Evolutionary conservation across 2,888 invertebrate species (phyloP), one percentile per base, ranked within the genome.

Genomic region (Drosophila parthenogenetica): DNA sequence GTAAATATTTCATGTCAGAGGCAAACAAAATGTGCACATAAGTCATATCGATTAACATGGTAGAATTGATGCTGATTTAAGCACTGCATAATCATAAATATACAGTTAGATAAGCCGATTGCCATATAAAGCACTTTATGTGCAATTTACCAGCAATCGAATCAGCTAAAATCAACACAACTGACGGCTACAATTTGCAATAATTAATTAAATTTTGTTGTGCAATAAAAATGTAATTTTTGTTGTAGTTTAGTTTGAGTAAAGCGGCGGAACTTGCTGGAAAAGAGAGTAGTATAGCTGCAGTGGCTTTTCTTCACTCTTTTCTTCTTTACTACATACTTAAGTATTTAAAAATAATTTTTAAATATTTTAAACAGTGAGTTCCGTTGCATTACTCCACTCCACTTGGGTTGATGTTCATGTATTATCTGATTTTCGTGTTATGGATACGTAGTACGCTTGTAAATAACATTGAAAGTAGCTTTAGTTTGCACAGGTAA

Each of bases 361-460:
- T 5, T 14, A 32, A 7, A 48, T n/a, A 60, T 65, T 59, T 35
- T 54, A 43, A 17, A 3, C 13, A 43, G 7, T 35, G 55, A 68
- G 87, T 87, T 81, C 54, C 59, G 77, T 75, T 63, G 68, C 64
- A 45, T 81, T 79, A 71, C 69, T 65, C 35, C 32, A 5, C 32
- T 63, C 43, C 51, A 32, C n/a, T 29, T 60, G 46, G 72, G 62
- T 59, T 66, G 85, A 84, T 89, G 85, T 79, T 79, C 85, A 85
- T 85, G 67, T 73, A 86, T 89, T 89, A 87, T 89, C 90, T 89
- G 87, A 79, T 89, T 83, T 90, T 90, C 89, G 81, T 90, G 85
- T 86, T 72, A 53, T 63, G 86, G 69, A 77, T 66, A 62, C 49
- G 71, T 45, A 22, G 16, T 49, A 51, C 32, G 81, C 89, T 88